These are phyloP conservation scores for Oegoconia quadripuncta DNA, from an alignment of 2,888 invertebrate genomes.

Conservation along the genomic window DNA sequence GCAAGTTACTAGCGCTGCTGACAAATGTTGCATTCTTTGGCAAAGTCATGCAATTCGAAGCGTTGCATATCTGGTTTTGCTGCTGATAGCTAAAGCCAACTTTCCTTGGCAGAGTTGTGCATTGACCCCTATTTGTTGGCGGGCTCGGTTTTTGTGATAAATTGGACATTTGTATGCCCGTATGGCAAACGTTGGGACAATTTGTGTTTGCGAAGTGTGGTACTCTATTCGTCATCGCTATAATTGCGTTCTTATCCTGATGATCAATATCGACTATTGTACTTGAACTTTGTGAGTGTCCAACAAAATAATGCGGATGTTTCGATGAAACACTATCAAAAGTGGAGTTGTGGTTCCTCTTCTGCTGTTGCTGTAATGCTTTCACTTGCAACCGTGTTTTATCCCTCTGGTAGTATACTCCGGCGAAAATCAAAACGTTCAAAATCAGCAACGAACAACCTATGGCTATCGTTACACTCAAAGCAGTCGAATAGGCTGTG, in stretches of 20 bases:
- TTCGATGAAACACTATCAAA: slow-evolving; percentile 81
- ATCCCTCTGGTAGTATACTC: slow-evolving; percentile 89
- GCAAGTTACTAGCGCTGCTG: slow-evolving; percentile 63
- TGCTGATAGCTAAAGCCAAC: slow-evolving; percentile 69
- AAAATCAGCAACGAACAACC: slow-evolving; percentile 89
- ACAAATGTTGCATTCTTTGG: slow-evolving; percentile 80
- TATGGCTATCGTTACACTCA: slow-evolving; percentile 88
- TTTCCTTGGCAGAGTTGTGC: slow-evolving; percentile 71
- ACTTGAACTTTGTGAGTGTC: slow-evolving; percentile 88
- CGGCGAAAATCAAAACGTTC: slow-evolving; percentile 90
- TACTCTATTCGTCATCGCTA: slow-evolving; percentile 71
- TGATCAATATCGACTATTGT: slow-evolving; percentile 92
- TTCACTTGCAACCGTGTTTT: slow-evolving; percentile 90
- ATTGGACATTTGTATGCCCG: slow-evolving; percentile 79
- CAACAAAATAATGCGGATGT: slow-evolving; percentile 88
- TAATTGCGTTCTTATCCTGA: slow-evolving; percentile 81
- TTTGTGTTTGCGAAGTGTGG: slow-evolving; percentile 70
- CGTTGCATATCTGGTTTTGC: slow-evolving; percentile 67
- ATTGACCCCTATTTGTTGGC: slow-evolving; percentile 63
- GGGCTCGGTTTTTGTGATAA: slow-evolving; percentile 67
- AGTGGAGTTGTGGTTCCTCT: slow-evolving; percentile 78
- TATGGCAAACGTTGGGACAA: slow-evolving; percentile 79
- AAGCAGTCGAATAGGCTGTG: slow-evolving; percentile 86
- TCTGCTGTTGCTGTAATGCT: slow-evolving; percentile 84
- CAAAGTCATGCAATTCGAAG: slow-evolving; percentile 78